phyloP scores from a whole-genome alignment of 2,888 invertebrate genomes.

The Drosophila parthenogenetica region DNA sequence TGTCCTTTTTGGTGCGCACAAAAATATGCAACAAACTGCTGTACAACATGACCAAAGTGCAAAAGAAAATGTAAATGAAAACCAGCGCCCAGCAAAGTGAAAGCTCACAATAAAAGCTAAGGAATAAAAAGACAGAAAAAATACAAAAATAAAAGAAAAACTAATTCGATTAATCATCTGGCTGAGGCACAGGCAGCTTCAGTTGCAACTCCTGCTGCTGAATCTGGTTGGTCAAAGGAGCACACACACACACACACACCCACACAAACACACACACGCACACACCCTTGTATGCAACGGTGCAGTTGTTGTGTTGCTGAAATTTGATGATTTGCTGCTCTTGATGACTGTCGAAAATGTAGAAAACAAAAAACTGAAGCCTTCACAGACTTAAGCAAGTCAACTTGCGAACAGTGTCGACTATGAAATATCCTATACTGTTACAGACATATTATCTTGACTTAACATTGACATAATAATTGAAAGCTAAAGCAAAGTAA shows the following conservation, averaged over 20 bases:
- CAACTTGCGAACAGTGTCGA: not conserved
- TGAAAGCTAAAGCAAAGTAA: too few relatives aligned
- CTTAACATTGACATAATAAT: not conserved
- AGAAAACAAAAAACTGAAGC: slow-evolving; percentile 6
- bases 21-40: slow-evolving; percentile 75
- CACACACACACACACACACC: slow-evolving; percentile 37
- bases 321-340: slow-evolving; percentile 50
- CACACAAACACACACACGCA: slow-evolving; percentile 21
- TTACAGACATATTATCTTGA: not conserved
- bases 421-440: slow-evolving; percentile 25
- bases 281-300: slow-evolving; percentile 39
- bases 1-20: slow-evolving; percentile 48
- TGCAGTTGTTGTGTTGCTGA: slow-evolving; percentile 52
- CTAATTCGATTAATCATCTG: slow-evolving; percentile 79
- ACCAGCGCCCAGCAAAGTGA: slow-evolving; percentile 58
- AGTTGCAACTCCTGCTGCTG: not conserved
- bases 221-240: slow-evolving; percentile 57
- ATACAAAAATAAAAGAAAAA: slow-evolving; percentile 65
- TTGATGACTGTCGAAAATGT: slow-evolving; percentile 51
- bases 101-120: slow-evolving; percentile 39
- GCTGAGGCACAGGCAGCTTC: slow-evolving; percentile 30
- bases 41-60: slow-evolving; percentile 58
- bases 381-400: not conserved
- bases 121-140: not conserved
- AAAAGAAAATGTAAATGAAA: slow-evolving; percentile 81